These are phyloP conservation scores for Grus americana DNA, from an alignment of 2,113 vertebrate genomes.

Conservation along the genomic window DNA sequence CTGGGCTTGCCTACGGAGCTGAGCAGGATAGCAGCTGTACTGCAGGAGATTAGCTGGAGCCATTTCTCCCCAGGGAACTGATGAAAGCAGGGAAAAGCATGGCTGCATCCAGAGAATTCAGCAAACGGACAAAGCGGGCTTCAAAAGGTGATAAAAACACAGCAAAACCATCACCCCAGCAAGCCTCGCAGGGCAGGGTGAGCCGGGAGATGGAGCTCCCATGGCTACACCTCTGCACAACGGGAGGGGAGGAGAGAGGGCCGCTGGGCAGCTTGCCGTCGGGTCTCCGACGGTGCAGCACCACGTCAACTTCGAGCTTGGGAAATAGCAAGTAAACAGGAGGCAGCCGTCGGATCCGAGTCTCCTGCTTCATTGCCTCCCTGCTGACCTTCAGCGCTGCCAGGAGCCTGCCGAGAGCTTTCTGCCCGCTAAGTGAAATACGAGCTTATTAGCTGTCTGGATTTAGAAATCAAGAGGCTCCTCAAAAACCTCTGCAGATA, in stretches of 20 bases:
- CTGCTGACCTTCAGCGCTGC: background rate
- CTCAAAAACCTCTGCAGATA: background rate
- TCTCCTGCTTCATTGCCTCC: background rate
- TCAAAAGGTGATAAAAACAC: background rate
- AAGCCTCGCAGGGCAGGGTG: background rate
- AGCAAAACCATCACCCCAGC: no score
- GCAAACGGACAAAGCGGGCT: background rate
- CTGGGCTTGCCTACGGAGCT: background rate
- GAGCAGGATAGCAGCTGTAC: background rate
- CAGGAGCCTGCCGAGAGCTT: background rate
- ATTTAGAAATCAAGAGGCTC: background rate
- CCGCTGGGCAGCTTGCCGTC: background rate
- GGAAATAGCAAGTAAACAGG: background rate
- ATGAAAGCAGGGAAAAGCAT: background rate
- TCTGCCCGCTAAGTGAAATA: slow-evolving; percentile 18
- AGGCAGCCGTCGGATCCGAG: background rate
- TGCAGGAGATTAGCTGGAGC: background rate
- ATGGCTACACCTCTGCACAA: background rate
- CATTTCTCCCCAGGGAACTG: background rate
- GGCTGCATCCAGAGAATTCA: background rate
- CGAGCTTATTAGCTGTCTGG: background rate
- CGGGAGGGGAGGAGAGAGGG: background rate
- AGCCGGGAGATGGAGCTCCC: background rate
- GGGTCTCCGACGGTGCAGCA: background rate
- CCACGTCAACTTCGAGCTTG: rapidly evolving